Conservation (phyloP, 2,113 vertebrate genomes). For the Alosa alosa region DNA sequence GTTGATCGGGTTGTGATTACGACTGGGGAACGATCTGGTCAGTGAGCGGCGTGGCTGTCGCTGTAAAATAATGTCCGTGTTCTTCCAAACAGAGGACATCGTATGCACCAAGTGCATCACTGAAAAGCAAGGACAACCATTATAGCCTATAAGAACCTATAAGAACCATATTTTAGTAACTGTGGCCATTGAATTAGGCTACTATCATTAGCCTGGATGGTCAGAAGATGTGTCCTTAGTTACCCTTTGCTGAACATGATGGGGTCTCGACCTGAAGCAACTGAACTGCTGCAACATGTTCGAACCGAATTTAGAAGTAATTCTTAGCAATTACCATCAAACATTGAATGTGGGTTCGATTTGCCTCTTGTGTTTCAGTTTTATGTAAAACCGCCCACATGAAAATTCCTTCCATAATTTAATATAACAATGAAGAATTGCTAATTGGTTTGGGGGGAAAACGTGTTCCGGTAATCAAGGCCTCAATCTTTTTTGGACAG, state of each 20-base stretch:
- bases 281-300: background rate
- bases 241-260: slow-evolving; percentile 16
- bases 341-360: background rate
- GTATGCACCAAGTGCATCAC: background rate
- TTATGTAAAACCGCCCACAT: background rate
- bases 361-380: background rate
- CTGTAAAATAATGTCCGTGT: background rate
- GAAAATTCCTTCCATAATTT: no score
- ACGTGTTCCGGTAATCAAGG: no score
- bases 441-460: no score
- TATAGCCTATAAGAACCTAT: background rate
- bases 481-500: no score
- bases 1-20: background rate
- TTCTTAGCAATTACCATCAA: background rate
- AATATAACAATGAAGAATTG: no score
- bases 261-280: background rate
- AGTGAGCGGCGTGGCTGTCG: background rate
- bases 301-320: background rate
- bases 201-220: background rate
- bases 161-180: background rate
- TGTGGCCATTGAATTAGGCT: background rate
- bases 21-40: no score
- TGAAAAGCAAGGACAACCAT: background rate
- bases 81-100: background rate
- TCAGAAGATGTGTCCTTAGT: slow-evolving; percentile 23